Base-by-base conservation (phyloP, 1,140 invertebrate genomes). In the Bombus turneri region DNA sequence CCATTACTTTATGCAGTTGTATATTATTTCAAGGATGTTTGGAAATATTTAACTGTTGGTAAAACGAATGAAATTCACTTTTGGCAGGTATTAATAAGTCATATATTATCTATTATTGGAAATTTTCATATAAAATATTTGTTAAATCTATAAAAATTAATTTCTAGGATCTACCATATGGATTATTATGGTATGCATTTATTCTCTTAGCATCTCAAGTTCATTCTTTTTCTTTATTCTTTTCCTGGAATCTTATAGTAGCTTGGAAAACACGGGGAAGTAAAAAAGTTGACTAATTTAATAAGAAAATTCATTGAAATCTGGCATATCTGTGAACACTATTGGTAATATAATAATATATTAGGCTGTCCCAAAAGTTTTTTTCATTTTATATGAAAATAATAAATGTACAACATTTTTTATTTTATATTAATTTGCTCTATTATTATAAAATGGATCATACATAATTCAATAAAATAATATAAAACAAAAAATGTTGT, bases 161-260 rank as follows among this genome's bases (percentile, higher is more conserved):
- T 82, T 87, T 92, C 43, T 91, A 98, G 97, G 97, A 97, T 53
- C 97, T 98, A 92, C 98, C 99, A 1, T 98, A 99, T 93, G 98
- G 98, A 47, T 95, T 99, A 34, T 95, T 99, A 81, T 99, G 98
- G 98, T 99, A 99, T 94, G 97, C 97, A 72, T 99, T 99, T 95
- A 97, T 99, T 75, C 94, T 98, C 34, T 93, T 98, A 4, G 98
- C 98, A 31, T 96, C 98, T 43, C 98, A 99, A 96, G 97, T 99
- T 71, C 99, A 99, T 94, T 96, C 96, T 47, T 99, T 99, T 94
- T 98, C 98, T 72, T 94, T 99, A 22, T 98, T 97, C 93, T 99
- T 99, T 95, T 97, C 98, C 2, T 97, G 96, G 95, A 98, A 98
- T 93, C 96, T 99, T 66, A 95, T 98, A 66, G 96, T 96, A 83